Evolutionary conservation across 2,797 vertebrate species (phyloP), one percentile per base, ranked within the genome.

Genomic region (Eidolon dupreanum): DNA sequence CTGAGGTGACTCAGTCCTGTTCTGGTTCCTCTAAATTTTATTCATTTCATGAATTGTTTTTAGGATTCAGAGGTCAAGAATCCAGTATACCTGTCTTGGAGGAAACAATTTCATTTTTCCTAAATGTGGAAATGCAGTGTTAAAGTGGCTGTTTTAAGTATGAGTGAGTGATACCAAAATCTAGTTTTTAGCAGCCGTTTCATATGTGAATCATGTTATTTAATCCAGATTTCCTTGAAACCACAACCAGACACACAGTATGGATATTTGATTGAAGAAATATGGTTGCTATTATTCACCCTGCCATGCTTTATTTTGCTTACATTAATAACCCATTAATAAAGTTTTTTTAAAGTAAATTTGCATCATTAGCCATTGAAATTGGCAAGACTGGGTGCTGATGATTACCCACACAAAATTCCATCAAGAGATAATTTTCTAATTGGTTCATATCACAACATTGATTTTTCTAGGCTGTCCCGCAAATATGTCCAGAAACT

Each of bases 141-240:
- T 96, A 93, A 98, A 97, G 59, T 98, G 71, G 17, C 96, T 97
- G 55, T 0, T 97, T 98, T 98, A 86, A 97, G 90, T 98, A 86
- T 98, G 93, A 98, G 97, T 90, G 75, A 97, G 26, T 3, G 1
- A 83, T 96, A 97, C 81, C 96, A 96, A 98, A 98, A 97, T 96
- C 68, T 96, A 97, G 93, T 96, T 98, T 98, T 95, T 93, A 97
- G 92, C 94, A 98, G 92, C 87, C 96, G 97, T 96, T 97, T 98
- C 94, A 94, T 95, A 97, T 98, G 95, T 98, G 97, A 98, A 98
- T 97, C 94, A 55, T 87, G 65, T 98, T 98, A 98, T 96, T 98
- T 98, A 97, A 91, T 98, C 95, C 97, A 97, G 95, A 98, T 98
- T 98, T 98, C 91, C 93, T 95, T 96, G 90, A 97, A 98, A 97